These are phyloP conservation scores for Hippocampus comes DNA, from an alignment of 2,113 vertebrate genomes.

Conservation along the genomic window DNA sequence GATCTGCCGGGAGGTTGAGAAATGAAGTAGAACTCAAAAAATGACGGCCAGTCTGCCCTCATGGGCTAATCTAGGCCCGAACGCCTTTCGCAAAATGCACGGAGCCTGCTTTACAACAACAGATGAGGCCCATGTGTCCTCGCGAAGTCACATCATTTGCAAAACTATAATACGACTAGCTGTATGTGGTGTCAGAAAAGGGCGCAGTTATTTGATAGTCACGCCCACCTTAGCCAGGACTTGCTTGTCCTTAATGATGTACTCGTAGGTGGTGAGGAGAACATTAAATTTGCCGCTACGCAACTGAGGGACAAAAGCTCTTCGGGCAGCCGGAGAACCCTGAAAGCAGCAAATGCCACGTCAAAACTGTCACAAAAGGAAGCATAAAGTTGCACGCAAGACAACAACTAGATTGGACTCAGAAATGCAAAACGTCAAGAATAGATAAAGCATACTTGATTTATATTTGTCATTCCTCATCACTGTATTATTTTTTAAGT, in stretches of 20 bases:
- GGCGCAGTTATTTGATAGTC: neutral
- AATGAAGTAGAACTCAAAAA: constrained; percentile 5
- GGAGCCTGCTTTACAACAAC: too few species aligned
- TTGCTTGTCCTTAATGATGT: constrained; percentile 98
- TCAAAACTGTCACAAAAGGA: neutral
- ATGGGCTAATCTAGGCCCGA: too few species aligned
- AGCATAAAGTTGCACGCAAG: neutral
- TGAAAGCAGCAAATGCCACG: constrained; percentile 31
- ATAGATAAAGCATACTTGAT: too few species aligned
- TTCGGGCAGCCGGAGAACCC: constrained; percentile 91
- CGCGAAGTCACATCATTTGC: constrained; percentile 7
- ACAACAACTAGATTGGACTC: too few species aligned
- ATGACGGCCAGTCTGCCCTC: neutral
- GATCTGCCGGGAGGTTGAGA: constrained; percentile 78
- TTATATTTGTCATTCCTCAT: too few species aligned
- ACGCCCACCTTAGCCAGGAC: constrained; percentile 88
- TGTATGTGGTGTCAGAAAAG: neutral
- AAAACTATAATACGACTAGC: neutral
- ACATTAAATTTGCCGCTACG: constrained; percentile 97
- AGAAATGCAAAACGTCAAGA: too few species aligned
- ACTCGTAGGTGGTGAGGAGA: constrained; percentile 92
- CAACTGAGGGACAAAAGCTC: constrained; percentile 88
- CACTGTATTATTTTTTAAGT: too few species aligned
- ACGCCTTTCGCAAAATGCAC: too few species aligned
- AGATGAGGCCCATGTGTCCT: too few species aligned